Base-by-base conservation (phyloP, 1,140 invertebrate genomes). In the Cataglyphis hispanica region DNA sequence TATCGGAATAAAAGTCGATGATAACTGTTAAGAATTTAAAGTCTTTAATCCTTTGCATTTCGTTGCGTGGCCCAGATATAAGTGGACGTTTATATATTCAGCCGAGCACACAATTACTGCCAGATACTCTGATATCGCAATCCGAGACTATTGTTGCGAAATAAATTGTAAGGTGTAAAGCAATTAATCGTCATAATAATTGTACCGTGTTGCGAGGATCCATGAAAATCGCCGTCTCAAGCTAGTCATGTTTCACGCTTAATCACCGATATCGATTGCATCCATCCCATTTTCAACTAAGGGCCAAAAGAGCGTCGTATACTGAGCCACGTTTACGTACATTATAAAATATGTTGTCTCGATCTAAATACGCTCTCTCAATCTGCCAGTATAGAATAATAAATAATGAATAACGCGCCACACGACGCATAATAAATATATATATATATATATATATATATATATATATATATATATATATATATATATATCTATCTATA, bases 181-280 rank as follows among this genome's bases (percentile, higher is more conserved):
- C 78, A 83, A 83, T 83, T 83, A 83, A 83, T 72, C 67, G 78
- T 72, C 53, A 53, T 64, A 83, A 83, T 60, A 50, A 83, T 74
- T 46, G 67, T 60, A 70, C 60, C 78, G 34, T 37, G 78, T 27
- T 37, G 53, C 37, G 53, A 63, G 83, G 50, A 67, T 78, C 53
- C 74, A 64, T 69, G 58, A 37, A 77, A 86, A 88, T 88, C 84
- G 85, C 85, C 84, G 85, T 81, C 76, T 86, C 87, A 86, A 89
- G 87, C 87, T 89, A 89, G 87, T 89, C 87, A 89, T 87, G 70
- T 56, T 81, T 88, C 34, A 66, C 74, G 61, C 77, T 88, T 89
- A 89, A 67, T 89, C 69, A 86, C 63, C 63, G 61, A 70, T 53
- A 83, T 83, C 78, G 67, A 72, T 83, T 74, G 67, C 63, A 53